Base-by-base conservation (phyloP, 2,113 vertebrate genomes). In the Pluvianellus socialis region DNA sequence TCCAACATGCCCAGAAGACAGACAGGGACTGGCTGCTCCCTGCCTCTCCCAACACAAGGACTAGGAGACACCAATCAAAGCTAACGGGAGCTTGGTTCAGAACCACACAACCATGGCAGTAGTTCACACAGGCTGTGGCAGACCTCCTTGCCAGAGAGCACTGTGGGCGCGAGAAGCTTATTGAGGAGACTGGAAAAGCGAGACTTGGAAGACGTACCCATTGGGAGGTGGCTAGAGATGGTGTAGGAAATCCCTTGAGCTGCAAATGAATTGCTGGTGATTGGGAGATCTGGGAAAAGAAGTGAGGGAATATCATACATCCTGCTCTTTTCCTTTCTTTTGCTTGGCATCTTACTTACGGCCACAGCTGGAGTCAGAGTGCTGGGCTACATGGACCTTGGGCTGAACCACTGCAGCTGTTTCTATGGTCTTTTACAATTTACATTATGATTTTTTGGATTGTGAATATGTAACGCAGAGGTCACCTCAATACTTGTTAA, bases 91-190 rank as follows among this genome's bases (percentile, higher is more conserved):
- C 24, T 71, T 33, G 47, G 52, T 2, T 67, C 28, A n/a, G 59
- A 59, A 30, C 7, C 47, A 28, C 0, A 0, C n/a, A 44, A 10
- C 17, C 33, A 5, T 1, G 19, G 12, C 55, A n/a, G 8, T 4
- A 67, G 50, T 0, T 75, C 56, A 13, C 61, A 33, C 4, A 23
- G 65, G 20, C n/a, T 92, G 28, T 1, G 15, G 42, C 38, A 72
- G 33, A 33, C 16, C 30, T 75, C 59, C 63, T 65, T 61, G 28
- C 44, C 65, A 79, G 10, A 68, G 38, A 88, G 58, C 35, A n/a
- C 19, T 23, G 15, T 2, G 6, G 22, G 53, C 30, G 2, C 40
- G 58, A 45, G 35, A 14, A 87, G 38, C 38, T 71, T 27, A 14
- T 1, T 7, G n/a, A 75, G 17, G 50, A 81, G 20, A 32, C 12